Base-by-base conservation (phyloP, 2,797 vertebrate genomes). In the Oreonectes daqikongensis region DNA sequence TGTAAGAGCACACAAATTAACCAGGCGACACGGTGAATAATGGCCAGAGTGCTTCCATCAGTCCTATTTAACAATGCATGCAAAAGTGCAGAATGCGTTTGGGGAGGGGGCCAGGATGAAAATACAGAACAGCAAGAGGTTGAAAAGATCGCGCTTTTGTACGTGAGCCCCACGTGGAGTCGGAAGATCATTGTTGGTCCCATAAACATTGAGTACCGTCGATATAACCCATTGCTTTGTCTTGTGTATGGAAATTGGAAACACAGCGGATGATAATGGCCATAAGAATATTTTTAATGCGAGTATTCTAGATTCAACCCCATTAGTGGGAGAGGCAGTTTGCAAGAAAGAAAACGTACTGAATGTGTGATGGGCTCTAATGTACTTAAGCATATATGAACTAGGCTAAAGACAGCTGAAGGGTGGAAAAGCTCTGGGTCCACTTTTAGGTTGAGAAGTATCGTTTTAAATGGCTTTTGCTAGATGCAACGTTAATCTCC, bases 1-100 rank as follows among this genome's bases (percentile, higher is more conserved):
- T 91, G 93, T 92, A 92, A 92, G 92, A 92, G 90, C 89, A 92
- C 88, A 90, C 90, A 93, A 93, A 93, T 93, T 92, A 93, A 90
- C 90, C 90, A 89, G 85, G 89, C 88, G 90, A 91, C 86, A 87
- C 81, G 15, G 87, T 91, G 90, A 93, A 88, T 92, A 92, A 93
- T 92, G 92, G 88, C 84, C 87, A 83, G 78, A 85, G 79, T 63
- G 61, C 87, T 86, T 90, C 88, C 88, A 92, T 93, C 91, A 90
- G 88, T 91, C 90, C 91, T 90, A 90, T 90, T 91, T 91, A 92
- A 93, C 93, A 90, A 92, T 89, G 91, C 90, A 90, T 92, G 90
- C 90, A 90, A 88, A 88, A 90, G 85, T 73, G 84, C 60, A 46
- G 61, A 80, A 70, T 67, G 69, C 18, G 44, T 78, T 84, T 82